phyloP scores from a whole-genome alignment of 2,797 vertebrate genomes.

The Micrastur ruficollis region DNA sequence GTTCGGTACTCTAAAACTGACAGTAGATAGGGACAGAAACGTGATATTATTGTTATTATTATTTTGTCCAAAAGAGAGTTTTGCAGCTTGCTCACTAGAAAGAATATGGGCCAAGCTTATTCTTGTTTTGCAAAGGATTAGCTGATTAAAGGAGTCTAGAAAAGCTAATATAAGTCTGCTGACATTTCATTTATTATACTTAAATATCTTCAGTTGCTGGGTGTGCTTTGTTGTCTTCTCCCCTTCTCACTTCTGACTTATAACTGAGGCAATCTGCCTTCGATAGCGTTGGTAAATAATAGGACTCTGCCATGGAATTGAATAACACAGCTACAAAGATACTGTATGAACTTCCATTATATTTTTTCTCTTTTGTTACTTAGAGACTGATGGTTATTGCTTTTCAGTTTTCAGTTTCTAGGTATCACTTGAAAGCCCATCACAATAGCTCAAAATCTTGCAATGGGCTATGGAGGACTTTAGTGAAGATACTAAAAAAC shows the following conservation, averaged over 20 bases:
- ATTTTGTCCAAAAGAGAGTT: background rate
- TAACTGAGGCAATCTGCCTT: background rate
- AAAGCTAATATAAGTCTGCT: background rate
- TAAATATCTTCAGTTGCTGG: background rate
- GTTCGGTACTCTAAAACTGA: background rate
- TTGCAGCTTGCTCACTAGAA: background rate
- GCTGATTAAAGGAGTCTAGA: background rate
- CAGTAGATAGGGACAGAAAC: background rate
- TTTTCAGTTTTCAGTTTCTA: background rate
- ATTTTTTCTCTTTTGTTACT: background rate
- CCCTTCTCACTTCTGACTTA: background rate
- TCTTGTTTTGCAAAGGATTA: conserved; percentile 23
- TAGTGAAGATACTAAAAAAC: background rate
- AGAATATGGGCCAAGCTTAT: background rate
- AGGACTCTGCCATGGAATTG: background rate
- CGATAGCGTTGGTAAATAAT: background rate
- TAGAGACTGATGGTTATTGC: background rate
- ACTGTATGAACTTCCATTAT: background rate
- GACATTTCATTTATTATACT: conserved; percentile 1
- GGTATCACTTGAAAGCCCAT: background rate
- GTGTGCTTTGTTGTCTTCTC: background rate
- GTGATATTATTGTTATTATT: background rate
- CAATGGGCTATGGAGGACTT: background rate
- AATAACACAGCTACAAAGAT: background rate
- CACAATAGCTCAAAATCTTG: background rate